phyloP scores from a whole-genome alignment of 2,888 invertebrate species.

The Volucella inanis region DNA sequence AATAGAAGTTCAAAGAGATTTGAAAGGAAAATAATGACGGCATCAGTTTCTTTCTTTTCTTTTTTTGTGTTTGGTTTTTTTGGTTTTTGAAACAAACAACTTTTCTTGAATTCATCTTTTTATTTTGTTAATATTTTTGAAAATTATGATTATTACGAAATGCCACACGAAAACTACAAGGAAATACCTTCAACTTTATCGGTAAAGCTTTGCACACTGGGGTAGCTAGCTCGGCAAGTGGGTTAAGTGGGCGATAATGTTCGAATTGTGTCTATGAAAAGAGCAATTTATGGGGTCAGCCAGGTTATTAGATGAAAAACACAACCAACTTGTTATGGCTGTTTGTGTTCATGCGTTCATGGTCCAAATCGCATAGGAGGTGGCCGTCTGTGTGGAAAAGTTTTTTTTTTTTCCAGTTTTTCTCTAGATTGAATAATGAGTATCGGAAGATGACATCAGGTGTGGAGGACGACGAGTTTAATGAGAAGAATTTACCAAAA shows the following conservation, averaged over 20 bases:
- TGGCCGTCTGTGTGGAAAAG: slow-evolving; percentile 4
- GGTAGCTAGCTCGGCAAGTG: slow-evolving; percentile 17
- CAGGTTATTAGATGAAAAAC: slow-evolving; percentile 9
- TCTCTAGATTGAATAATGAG: too few species aligned
- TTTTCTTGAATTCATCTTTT: not conserved
- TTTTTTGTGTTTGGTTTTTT: too few species aligned
- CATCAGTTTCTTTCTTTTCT: too few species aligned
- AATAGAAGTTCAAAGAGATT: slow-evolving; percentile 8
- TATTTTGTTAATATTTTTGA: not conserved
- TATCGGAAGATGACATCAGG: too few species aligned
- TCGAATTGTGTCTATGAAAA: slow-evolving; percentile 37
- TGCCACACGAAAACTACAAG: slow-evolving; percentile 40
- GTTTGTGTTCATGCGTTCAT: not conserved
- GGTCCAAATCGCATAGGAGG: slow-evolving; percentile 3
- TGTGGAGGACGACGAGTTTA: too few species aligned
- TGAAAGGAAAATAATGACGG: not conserved
- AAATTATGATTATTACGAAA: slow-evolving; percentile 50
- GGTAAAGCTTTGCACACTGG: slow-evolving; percentile 19
- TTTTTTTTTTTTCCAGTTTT: slow-evolving; percentile 1
- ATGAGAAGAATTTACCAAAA: too few species aligned
- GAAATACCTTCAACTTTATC: slow-evolving; percentile 50
- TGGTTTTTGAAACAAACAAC: not conserved
- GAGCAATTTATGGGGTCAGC: slow-evolving; percentile 50
- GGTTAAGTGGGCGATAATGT: slow-evolving; percentile 53
- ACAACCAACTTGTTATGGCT: not conserved